phyloP scores from a whole-genome alignment of 2,888 invertebrate genomes.

The Tetanocera ferruginea region DNA sequence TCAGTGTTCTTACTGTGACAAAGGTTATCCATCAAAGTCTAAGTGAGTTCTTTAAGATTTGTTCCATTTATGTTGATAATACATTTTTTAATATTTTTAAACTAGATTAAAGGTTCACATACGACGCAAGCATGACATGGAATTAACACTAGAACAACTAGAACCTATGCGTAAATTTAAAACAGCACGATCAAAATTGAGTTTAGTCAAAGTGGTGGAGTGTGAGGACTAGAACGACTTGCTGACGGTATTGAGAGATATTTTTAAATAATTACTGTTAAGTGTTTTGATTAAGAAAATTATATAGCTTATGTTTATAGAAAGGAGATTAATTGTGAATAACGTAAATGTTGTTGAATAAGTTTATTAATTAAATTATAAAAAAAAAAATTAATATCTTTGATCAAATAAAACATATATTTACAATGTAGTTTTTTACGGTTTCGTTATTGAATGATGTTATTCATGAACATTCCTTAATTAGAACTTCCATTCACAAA shows the following conservation, averaged over 20 bases:
- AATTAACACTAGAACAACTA: slow-evolving; percentile 51
- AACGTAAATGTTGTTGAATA: no score
- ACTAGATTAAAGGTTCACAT: slow-evolving; percentile 55
- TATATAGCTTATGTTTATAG: no score
- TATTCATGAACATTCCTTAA: no score
- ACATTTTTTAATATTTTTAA: slow-evolving; percentile 17
- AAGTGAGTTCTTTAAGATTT: slow-evolving; percentile 51
- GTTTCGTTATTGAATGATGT: no score
- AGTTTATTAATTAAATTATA: no score
- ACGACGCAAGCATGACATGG: slow-evolving; percentile 52
- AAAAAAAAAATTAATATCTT: no score
- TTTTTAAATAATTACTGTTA: neutral
- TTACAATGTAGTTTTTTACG: no score
- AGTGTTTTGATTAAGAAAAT: neutral
- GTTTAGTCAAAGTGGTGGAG: slow-evolving; percentile 48
- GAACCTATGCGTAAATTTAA: slow-evolving; percentile 59
- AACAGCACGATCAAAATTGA: slow-evolving; percentile 54
- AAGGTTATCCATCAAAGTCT: slow-evolving; percentile 56
- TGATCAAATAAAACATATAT: no score
- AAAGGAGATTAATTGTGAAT: no score
- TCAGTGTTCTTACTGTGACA: slow-evolving; percentile 55
- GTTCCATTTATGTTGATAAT: neutral
- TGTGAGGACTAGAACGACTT: slow-evolving; percentile 12
- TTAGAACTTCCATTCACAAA: no score
- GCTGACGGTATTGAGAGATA: neutral